Conservation (phyloP, 2,888 invertebrate genomes). For the Orchesellides sinensis region DNA sequence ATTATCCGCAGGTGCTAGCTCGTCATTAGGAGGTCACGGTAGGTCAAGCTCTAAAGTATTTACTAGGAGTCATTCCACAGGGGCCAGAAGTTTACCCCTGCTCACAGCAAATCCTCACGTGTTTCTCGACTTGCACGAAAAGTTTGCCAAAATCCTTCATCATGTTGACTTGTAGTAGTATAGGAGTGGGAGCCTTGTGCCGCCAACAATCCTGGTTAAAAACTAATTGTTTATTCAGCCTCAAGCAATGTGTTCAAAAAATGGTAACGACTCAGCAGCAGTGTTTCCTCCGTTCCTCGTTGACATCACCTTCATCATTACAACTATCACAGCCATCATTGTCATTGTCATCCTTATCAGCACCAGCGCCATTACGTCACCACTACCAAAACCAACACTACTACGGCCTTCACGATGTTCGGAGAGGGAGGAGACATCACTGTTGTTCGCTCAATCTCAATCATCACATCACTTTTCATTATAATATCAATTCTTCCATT, state of each 20-base stretch:
- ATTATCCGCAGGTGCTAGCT: constrained; percentile 48
- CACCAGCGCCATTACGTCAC: not conserved
- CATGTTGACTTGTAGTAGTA: constrained; percentile 74
- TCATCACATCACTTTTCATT: constrained; percentile 63
- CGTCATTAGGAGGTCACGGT: constrained; percentile 61
- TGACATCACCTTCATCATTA: not conserved
- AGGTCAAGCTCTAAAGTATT: constrained; percentile 67
- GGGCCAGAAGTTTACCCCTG: constrained; percentile 73
- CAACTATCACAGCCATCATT: not conserved
- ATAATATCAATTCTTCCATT: constrained; percentile 60
- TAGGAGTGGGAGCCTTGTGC: not conserved
- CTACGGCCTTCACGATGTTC: no score
- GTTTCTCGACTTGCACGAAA: constrained; percentile 74
- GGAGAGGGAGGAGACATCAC: constrained; percentile 7
- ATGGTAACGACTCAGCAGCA: constrained; percentile 39
- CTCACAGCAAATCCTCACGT: constrained; percentile 75
- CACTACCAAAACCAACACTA: no score
- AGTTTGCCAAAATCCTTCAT: constrained; percentile 74
- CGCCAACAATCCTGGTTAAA: constrained; percentile 5
- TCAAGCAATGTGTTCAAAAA: constrained; percentile 62
- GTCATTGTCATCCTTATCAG: not conserved
- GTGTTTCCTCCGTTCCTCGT: constrained; percentile 28
- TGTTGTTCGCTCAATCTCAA: constrained; percentile 62
- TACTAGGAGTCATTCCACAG: constrained; percentile 71
- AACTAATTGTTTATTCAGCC: constrained; percentile 46